Conservation (phyloP, 2,113 vertebrate genomes). For the Oryzias woworae region DNA sequence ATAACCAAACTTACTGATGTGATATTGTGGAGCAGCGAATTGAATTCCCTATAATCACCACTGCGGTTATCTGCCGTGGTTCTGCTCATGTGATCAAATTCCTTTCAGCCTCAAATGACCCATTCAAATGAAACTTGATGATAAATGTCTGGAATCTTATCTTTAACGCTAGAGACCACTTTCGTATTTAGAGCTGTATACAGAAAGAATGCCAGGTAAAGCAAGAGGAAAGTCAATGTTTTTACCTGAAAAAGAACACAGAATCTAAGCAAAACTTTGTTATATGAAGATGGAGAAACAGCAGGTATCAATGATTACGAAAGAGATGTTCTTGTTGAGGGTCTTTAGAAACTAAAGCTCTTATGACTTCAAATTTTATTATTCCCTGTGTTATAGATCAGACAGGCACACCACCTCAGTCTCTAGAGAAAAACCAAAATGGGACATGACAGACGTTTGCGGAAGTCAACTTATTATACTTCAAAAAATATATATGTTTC, state of each 20-base stretch:
- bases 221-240: constrained; percentile 11
- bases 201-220: background rate
- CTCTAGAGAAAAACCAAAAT: no score
- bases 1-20: constrained; percentile 34
- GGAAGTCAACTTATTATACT: no score
- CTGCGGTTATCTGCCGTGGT: constrained; percentile 19
- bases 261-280: constrained; percentile 1
- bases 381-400: background rate
- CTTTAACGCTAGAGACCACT: constrained; percentile 10
- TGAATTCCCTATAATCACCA: constrained; percentile 32
- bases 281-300: constrained; percentile 4
- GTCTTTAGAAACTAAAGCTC: constrained; percentile 14
- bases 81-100: constrained; percentile 21
- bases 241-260: constrained; percentile 1
- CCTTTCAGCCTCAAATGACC: constrained; percentile 6
- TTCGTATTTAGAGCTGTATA: constrained; percentile 18
- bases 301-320: background rate
- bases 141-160: constrained; percentile 4
- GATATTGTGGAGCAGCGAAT: constrained; percentile 24
- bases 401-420: no score
- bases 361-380: constrained; percentile 23
- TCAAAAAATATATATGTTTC: no score
- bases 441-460: no score
- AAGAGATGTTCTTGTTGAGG: constrained; percentile 22
- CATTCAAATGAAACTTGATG: constrained; percentile 19